These are phyloP conservation scores for Spizella passerina DNA, from an alignment of 2,797 vertebrate genomes.

Conservation along the genomic window DNA sequence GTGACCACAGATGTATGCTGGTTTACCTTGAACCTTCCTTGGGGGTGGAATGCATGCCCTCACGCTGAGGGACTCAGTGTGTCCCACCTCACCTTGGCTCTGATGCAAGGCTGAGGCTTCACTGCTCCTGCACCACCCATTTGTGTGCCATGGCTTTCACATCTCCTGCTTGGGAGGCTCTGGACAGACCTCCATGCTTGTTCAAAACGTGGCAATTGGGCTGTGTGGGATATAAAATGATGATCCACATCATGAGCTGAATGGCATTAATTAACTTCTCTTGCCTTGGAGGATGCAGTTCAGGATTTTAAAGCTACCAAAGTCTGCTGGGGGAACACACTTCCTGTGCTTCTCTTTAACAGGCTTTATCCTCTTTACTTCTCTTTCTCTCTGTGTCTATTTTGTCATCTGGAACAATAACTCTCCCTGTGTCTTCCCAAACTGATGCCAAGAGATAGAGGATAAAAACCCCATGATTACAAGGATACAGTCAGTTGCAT, in stretches of 20 bases:
- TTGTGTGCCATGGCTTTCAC: rapidly evolving
- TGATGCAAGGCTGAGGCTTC: not conserved
- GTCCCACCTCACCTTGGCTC: not conserved
- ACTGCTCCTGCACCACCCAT: not conserved
- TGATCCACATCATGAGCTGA: not conserved
- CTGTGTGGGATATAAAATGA: not conserved
- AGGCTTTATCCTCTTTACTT: not conserved
- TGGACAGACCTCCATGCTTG: not conserved
- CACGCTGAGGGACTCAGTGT: rapidly evolving
- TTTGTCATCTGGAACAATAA: not conserved
- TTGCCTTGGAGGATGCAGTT: not conserved
- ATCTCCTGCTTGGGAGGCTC: not conserved
- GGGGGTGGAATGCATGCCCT: rapidly evolving
- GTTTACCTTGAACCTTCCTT: not conserved
- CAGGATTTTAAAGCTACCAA: not conserved
- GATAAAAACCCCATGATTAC: not conserved
- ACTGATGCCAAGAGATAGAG: not conserved
- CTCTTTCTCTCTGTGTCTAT: not conserved
- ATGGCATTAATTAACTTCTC: not conserved
- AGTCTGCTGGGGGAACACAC: not conserved
- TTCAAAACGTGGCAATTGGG: rapidly evolving
- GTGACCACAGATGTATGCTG: not conserved
- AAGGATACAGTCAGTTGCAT: not conserved
- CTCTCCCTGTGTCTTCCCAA: not conserved
- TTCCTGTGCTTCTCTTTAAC: not conserved